phyloP scores from a whole-genome alignment of 2,797 vertebrate genomes.

The Gorsachius magnificus region DNA sequence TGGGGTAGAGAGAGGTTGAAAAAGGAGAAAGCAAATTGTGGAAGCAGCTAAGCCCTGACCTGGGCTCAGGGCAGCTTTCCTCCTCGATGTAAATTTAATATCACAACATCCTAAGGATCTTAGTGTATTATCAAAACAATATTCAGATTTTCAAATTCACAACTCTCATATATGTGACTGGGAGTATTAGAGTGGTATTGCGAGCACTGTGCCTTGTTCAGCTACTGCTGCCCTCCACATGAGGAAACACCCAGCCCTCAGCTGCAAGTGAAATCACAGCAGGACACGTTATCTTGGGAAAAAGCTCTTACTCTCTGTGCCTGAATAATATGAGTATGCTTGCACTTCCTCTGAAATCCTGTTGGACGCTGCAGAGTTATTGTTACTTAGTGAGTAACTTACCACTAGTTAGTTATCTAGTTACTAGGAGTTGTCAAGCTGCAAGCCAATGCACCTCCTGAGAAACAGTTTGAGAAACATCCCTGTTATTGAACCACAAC shows the following conservation, averaged over 20 bases:
- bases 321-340: background rate
- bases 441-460: background rate
- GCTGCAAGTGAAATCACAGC: background rate
- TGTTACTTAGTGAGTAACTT: background rate
- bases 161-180: background rate
- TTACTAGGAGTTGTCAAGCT: background rate
- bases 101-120: background rate
- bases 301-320: background rate
- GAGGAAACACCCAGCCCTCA: background rate
- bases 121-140: background rate
- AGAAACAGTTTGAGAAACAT: background rate
- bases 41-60: background rate
- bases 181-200: background rate
- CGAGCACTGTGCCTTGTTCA: background rate
- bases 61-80: background rate
- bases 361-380: background rate
- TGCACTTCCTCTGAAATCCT: background rate
- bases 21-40: background rate
- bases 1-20: background rate
- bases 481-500: background rate
- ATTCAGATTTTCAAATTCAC: background rate
- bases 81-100: background rate
- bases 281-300: background rate
- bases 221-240: background rate
- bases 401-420: too few relatives aligned